phyloP scores from a whole-genome alignment of 2,797 vertebrate genomes.

The Parambassis ranga region DNA sequence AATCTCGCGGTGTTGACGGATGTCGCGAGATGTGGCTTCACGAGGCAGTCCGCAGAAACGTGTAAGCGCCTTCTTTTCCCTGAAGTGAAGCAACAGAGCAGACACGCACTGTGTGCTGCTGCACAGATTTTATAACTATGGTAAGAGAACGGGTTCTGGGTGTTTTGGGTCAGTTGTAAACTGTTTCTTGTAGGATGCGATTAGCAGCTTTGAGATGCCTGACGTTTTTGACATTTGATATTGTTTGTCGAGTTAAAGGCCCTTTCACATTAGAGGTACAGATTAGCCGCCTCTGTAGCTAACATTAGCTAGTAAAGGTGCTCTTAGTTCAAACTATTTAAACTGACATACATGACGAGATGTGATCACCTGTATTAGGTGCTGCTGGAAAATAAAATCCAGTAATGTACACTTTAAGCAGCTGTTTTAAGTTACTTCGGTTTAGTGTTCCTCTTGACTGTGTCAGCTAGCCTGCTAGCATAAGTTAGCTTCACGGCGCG shows the following conservation, averaged over 20 bases:
- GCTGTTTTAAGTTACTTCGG: background rate
- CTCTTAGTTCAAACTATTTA: background rate
- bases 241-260: background rate
- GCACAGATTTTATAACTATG: constrained; percentile 46
- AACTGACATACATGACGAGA: rapidly evolving
- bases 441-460: too few relatives aligned
- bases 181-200: rapidly evolving
- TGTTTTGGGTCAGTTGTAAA: rapidly evolving
- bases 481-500: constrained; percentile 5
- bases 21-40: constrained; percentile 26
- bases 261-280: background rate
- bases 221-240: background rate
- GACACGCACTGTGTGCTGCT: constrained; percentile 19
- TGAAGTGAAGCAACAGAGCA: background rate
- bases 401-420: rapidly evolving
- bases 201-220: rapidly evolving
- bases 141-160: constrained; percentile 13
- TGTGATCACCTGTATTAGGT: rapidly evolving
- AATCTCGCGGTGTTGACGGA: constrained; percentile 8
- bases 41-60: background rate
- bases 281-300: constrained; percentile 25
- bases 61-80: background rate
- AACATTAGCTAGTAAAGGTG: background rate
- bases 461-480: constrained; percentile 9
- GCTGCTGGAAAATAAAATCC: rapidly evolving